Evolutionary conservation across 2,113 vertebrate genomes (phyloP).

Genomic region (Colossoma macropomum): DNA sequence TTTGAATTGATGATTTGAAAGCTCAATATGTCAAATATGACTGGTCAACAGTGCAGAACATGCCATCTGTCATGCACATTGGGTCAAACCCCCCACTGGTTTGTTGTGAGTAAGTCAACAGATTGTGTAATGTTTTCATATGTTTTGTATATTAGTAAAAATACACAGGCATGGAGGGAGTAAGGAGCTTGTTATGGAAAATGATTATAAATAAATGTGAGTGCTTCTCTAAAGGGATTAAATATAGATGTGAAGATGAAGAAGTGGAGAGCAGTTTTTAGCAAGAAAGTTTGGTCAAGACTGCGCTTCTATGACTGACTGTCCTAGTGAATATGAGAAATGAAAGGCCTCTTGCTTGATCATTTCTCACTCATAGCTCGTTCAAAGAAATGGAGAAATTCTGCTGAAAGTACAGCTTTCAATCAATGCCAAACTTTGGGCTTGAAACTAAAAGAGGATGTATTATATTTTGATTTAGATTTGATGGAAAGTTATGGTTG

Average conservation of each 20-base stretch:
- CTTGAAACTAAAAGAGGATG: too few relatives aligned
- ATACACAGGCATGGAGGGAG: neutral
- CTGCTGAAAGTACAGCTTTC: too few relatives aligned
- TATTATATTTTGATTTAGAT: too few relatives aligned
- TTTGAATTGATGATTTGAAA: neutral
- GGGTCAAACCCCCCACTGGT: neutral
- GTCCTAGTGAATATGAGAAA: too few relatives aligned
- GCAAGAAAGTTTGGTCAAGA: neutral
- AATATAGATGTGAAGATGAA: neutral
- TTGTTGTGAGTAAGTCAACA: neutral
- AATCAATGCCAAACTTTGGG: too few relatives aligned
- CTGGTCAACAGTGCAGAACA: neutral
- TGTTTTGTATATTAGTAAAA: neutral
- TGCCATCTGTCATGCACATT: neutral
- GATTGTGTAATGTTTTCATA: neutral
- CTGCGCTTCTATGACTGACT: neutral
- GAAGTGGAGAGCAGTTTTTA: neutral
- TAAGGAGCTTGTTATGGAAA: neutral
- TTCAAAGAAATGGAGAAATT: too few relatives aligned
- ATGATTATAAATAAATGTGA: neutral
- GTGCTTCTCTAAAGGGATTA: neutral
- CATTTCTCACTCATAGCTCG: too few relatives aligned
- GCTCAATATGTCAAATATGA: neutral
- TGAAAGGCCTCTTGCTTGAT: too few relatives aligned
- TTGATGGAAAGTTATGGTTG: too few relatives aligned